A percentile compares a stretch with the other conserved stretches of the same genome.
phyloP scores from a whole-genome alignment of 2,113 vertebrate genomes.

The Pluvialis apricaria region DNA sequence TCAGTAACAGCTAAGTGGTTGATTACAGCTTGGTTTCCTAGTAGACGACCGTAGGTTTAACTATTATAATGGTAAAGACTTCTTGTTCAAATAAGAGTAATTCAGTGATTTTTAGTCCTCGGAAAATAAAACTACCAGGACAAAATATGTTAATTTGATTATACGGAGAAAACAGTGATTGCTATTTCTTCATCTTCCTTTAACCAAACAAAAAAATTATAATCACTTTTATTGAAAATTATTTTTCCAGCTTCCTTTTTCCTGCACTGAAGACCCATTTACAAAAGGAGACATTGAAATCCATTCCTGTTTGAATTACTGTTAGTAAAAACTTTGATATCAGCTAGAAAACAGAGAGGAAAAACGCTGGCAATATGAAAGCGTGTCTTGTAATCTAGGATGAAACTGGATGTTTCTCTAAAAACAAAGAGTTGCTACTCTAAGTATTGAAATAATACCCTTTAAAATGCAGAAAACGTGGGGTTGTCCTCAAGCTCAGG shows the following conservation, averaged over 20 bases:
- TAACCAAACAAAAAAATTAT: background rate
- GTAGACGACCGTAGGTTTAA: background rate
- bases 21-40: slow-evolving; percentile 31
- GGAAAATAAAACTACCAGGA: background rate
- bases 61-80: background rate
- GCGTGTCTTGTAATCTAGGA: background rate
- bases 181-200: background rate
- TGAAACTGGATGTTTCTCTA: background rate
- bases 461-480: background rate
- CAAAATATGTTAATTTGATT: background rate
- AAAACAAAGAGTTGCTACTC: background rate
- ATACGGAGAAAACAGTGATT: background rate
- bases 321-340: background rate
- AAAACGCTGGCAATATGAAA: background rate
- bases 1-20: slow-evolving; percentile 36
- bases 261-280: background rate
- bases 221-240: background rate
- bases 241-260: background rate
- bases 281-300: background rate
- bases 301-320: background rate
- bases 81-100: background rate
- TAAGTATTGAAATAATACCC: background rate
- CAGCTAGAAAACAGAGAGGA: background rate
- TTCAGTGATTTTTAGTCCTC: background rate
- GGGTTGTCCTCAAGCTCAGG: background rate